Base-by-base conservation (phyloP, 30 jellyfish, hydroid and myxozoan species). In the Aurelia aurita complex sp. Pacific region DNA sequence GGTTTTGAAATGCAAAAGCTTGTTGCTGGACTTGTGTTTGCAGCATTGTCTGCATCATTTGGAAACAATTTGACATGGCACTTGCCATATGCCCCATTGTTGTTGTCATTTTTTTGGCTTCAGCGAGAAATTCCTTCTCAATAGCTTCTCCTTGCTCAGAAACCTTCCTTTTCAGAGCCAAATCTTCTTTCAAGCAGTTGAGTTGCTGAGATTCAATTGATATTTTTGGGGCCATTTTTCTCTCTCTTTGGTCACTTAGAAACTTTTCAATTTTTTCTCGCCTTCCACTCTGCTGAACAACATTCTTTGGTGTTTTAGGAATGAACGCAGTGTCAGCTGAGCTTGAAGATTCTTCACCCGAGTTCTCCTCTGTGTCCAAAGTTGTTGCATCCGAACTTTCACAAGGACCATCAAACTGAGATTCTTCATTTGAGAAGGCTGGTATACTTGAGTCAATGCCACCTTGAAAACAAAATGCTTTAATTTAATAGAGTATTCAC, bases 231-330 rank as follows among this genome's bases (percentile, higher is more conserved):
- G 43, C 18, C 72, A 74, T 74, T 16, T 55, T 74, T 74, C 46
- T 74, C 54, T 74, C 84, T 74, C 43, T 74, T 42, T 53, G 84
- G 54, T 74, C 84, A 18, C 54, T 51, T 70, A 74, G 54, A 46
- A 74, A n/a, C 54, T 74, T 74, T 18, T 69, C 51, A 40, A 74
- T 69, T 69, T 69, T 69, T 69, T 73, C 3, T 74, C 72, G 73
- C 84, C 72, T 74, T 74, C 84, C 46, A 74, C 84, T 74, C 72
- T 74, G 50, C 50, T 38, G 50, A 38, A 38, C 50, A 2, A 5
- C 3, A 2, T 38, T 38, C 3, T 38, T 38, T 3, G 5, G 50
- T 38, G 50, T 5, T 38, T 38, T 38, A 38, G 50, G 50, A 2
- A 2, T 38, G 50, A 38, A 5, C 46, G 15, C 29, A 16, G 73